Evolutionary conservation across 2,797 vertebrate species (phyloP), one percentile per base, ranked within the genome.

Genomic region (Nyctalus aviator): DNA sequence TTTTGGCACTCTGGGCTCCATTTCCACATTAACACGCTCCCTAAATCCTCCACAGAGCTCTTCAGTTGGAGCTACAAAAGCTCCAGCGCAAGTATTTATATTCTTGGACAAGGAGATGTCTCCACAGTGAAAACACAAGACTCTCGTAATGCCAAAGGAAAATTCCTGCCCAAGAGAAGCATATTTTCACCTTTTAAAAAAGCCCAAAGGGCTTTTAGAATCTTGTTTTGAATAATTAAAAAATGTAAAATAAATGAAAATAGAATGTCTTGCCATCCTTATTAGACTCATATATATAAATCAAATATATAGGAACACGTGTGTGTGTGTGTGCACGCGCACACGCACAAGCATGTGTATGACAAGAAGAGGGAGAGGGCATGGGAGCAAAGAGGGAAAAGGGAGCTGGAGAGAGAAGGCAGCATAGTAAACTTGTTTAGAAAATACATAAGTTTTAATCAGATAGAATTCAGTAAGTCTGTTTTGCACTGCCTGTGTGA

Each of bases 1-100:
- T 97, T 91, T 94, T 98, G 97, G 98, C 97, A 97, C 96, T 76
- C 68, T 64, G 90, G 72, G 66, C 64, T 95, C 97, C 96, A 96
- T 97, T 98, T 98, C 97, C 97, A 96, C 92, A 97, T 96, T 97
- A 98, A 97, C 83, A 97, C 75, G 23, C 96, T 96, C 97, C 95
- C 96, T 79, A 92, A 96, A 71, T 95, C 83, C 96, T 97, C 94
- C 41, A 55, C 85, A 94, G 94, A 96, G 96, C 84, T 94, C 96
- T 96, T 97, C 97, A 96, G 72, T 92, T 96, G 96, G 94, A 97
- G 73, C 89, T 97, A 94, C 35, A 96, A 73, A 94, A 96, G 94
- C 84, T 85, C 27, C 75, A 82, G 93, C 68, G 94, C 96, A 97
- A 98, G 95, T 97, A 98, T 98, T 98, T 98, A 97, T 97, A 93